A percentile compares a stretch with the other conserved stretches of the same genome.
These are phyloP conservation scores for Watsonalla cultraria DNA, from an alignment of 2,888 invertebrate genomes.

Conservation along the genomic window DNA sequence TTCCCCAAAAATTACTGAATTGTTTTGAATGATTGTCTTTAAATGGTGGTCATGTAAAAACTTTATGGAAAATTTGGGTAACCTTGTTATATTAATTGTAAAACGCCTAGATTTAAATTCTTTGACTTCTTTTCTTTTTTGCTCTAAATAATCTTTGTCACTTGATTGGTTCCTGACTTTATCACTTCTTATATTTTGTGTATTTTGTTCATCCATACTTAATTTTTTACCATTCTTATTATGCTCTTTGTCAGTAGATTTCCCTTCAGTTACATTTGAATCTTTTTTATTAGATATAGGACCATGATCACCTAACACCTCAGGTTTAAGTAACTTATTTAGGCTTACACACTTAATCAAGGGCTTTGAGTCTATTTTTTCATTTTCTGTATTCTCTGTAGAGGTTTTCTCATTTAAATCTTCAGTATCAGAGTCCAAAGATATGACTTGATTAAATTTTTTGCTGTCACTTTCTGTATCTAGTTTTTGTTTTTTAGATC, in stretches of 20 bases:
- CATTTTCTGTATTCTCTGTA: slow-evolving; percentile 8
- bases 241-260: slow-evolving; percentile 5
- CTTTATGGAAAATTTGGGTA: slow-evolving; percentile 38
- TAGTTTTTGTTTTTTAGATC: slow-evolving; percentile 10
- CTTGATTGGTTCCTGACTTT: slow-evolving; percentile 7
- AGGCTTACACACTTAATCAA: slow-evolving; percentile 65
- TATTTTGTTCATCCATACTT: slow-evolving; percentile 3
- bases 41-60: slow-evolving; percentile 43
- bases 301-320: slow-evolving; percentile 21
- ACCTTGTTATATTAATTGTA: slow-evolving; percentile 35
- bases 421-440: slow-evolving; percentile 3
- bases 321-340: slow-evolving; percentile 55
- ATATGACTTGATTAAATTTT: neutral
- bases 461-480: slow-evolving; percentile 8
- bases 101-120: slow-evolving; percentile 52
- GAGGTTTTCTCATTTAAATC: slow-evolving; percentile 4
- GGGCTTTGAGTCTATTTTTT: slow-evolving; percentile 26
- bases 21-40: slow-evolving; percentile 39
- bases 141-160: slow-evolving; percentile 29
- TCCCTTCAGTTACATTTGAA: neutral
- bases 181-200: slow-evolving; percentile 4
- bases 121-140: slow-evolving; percentile 44
- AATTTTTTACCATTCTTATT: slow-evolving; percentile 6
- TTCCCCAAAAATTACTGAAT: slow-evolving; percentile 35
- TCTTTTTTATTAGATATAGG: slow-evolving; percentile 1